phyloP scores from a whole-genome alignment of 2,113 vertebrate species.

The Actenoides lindsayi region DNA sequence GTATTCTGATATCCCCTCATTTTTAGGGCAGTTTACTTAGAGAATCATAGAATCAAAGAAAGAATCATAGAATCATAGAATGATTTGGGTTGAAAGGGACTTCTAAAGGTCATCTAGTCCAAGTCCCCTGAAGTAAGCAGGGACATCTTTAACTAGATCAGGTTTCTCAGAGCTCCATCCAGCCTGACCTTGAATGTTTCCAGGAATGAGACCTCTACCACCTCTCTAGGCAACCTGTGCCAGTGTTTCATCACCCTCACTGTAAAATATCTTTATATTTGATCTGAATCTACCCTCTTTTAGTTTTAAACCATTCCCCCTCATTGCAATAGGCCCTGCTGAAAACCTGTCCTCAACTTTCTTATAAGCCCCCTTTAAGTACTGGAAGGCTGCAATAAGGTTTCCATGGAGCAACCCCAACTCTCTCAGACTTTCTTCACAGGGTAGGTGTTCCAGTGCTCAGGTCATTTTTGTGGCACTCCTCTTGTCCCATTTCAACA shows the following conservation, averaged over 20 bases:
- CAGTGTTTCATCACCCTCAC: neutral
- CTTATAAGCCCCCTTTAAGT: neutral
- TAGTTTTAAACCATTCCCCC: neutral
- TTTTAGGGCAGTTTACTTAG: neutral
- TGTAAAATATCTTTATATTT: neutral
- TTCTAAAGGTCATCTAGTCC: neutral
- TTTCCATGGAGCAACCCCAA: neutral
- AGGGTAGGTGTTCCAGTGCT: rapidly evolving
- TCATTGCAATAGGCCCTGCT: neutral
- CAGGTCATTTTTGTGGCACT: neutral
- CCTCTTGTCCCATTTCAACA: rapidly evolving
- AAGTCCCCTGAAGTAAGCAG: neutral
- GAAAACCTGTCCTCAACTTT: neutral
- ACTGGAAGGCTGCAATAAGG: neutral
- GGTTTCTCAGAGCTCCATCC: rapidly evolving
- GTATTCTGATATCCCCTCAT: neutral
- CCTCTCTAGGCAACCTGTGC: neutral
- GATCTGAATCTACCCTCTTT: neutral
- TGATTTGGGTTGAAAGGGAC: neutral
- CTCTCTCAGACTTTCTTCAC: neutral
- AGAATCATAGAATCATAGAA: neutral
- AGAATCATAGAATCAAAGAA: neutral
- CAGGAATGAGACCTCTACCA: rapidly evolving
- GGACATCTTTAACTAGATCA: neutral
- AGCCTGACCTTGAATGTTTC: neutral